phyloP scores from a whole-genome alignment of 1,140 invertebrate genomes.

The Brachionus manjavacas region DNA sequence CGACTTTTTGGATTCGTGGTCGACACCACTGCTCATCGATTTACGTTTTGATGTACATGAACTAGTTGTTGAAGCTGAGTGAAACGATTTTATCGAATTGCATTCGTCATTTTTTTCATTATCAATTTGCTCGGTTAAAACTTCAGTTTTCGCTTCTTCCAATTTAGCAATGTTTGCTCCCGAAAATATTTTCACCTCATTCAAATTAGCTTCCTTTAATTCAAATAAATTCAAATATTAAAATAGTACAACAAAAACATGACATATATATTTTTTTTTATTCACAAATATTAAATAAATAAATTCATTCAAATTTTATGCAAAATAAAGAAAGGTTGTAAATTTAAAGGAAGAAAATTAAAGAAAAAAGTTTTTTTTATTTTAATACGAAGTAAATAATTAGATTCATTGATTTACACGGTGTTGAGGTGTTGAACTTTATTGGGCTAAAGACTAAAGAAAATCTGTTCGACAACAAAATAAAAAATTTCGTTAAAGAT shows the following conservation, averaged over 20 bases:
- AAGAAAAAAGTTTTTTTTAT: too few relatives aligned
- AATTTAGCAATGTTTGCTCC: not conserved
- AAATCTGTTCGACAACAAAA: too few relatives aligned
- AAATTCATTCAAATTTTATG: too few relatives aligned
- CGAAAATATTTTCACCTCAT: not conserved
- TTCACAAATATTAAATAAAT: too few relatives aligned
- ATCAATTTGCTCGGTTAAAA: not conserved
- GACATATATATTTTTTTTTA: not conserved
- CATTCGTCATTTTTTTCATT: not conserved
- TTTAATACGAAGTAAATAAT: too few relatives aligned
- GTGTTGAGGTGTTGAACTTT: too few relatives aligned
- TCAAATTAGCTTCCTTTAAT: not conserved
- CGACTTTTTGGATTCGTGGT: not conserved
- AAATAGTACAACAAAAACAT: not conserved
- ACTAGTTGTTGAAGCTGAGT: not conserved
- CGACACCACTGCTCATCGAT: not conserved
- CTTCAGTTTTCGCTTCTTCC: not conserved
- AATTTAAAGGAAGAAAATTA: too few relatives aligned
- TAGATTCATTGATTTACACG: too few relatives aligned
- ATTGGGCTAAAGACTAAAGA: too few relatives aligned
- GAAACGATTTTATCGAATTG: not conserved
- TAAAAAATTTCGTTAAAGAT: too few relatives aligned
- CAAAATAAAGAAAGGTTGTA: too few relatives aligned
- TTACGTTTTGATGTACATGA: not conserved
- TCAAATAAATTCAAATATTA: not conserved